Conservation (phyloP, 2,113 vertebrate species). For the Maccullochella peelii region DNA sequence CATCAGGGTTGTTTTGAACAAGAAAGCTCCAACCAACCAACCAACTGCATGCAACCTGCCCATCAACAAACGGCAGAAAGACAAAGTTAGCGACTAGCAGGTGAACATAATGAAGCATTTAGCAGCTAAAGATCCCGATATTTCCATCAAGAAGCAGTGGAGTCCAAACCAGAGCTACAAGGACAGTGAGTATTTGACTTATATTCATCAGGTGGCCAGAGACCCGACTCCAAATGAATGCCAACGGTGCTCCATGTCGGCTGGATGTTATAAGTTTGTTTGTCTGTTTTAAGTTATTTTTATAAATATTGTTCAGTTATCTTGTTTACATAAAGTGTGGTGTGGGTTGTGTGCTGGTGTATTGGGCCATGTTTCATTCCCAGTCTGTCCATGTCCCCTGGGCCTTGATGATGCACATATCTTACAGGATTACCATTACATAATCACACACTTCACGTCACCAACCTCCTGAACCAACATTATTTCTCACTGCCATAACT, state of each 20-base stretch:
- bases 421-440: not conserved
- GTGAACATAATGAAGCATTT: not conserved
- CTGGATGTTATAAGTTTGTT: not conserved
- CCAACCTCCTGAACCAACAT: not conserved
- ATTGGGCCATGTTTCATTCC: too few relatives aligned
- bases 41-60: not conserved
- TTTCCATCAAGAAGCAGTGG: not conserved
- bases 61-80: not conserved
- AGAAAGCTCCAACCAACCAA: not conserved
- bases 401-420: not conserved
- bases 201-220: not conserved
- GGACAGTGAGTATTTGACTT: not conserved
- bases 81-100: not conserved
- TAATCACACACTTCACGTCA: not conserved
- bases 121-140: not conserved
- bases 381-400: not conserved
- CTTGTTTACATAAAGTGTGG: too few relatives aligned
- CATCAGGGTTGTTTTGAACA: not conserved
- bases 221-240: not conserved
- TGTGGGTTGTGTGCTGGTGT: too few relatives aligned
- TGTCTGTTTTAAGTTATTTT: too few relatives aligned
- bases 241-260: not conserved
- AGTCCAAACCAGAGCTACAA: not conserved
- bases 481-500: not conserved
- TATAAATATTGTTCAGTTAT: too few relatives aligned